Percentiles rank a stretch among this genome's conserved stretches.
These are phyloP conservation scores for Teleopsis dalmanni DNA, from an alignment of 1,140 invertebrate species.

Conservation along the genomic window DNA sequence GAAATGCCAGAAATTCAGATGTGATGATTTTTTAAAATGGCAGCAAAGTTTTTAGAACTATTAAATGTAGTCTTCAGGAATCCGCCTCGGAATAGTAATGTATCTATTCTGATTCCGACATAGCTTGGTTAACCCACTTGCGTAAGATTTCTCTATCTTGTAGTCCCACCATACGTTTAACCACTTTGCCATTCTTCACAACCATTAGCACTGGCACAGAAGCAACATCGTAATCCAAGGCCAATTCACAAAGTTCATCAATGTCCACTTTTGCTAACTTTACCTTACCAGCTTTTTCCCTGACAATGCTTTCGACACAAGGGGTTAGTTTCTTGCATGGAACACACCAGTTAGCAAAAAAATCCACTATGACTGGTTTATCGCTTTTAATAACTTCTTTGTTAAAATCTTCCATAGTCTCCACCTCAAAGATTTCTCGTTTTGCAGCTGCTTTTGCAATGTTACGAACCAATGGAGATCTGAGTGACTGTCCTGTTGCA, in stretches of 20 bases:
- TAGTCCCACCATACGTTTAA: slow-evolving; percentile 77
- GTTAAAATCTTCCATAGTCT: slow-evolving; percentile 86
- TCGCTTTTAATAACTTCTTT: slow-evolving; percentile 82
- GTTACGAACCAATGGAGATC: too few species aligned
- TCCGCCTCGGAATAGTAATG: too few species aligned
- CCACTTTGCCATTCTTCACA: slow-evolving; percentile 76
- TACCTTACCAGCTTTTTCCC: slow-evolving; percentile 77
- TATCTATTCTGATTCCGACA: slow-evolving; percentile 50
- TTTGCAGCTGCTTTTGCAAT: too few species aligned
- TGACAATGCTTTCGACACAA: slow-evolving; percentile 76
- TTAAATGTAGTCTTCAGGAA: too few species aligned
- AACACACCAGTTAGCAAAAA: slow-evolving; percentile 96
- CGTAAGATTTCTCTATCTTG: slow-evolving; percentile 85
- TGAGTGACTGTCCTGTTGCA: too few species aligned
- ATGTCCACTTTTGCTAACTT: slow-evolving; percentile 87
- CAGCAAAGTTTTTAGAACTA: too few species aligned
- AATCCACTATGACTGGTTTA: slow-evolving; percentile 85
- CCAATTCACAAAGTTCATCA: slow-evolving; percentile 81
- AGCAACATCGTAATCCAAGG: slow-evolving; percentile 77
- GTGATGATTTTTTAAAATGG: too few species aligned
- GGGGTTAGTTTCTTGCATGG: slow-evolving; percentile 88
- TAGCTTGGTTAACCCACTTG: slow-evolving; percentile 74
- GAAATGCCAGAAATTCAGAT: too few species aligned
- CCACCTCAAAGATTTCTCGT: slow-evolving; percentile 74
- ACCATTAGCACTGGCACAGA: slow-evolving; percentile 85